Base-by-base conservation (phyloP, 2,888 invertebrate species). In the Oegoconia quadripuncta region DNA sequence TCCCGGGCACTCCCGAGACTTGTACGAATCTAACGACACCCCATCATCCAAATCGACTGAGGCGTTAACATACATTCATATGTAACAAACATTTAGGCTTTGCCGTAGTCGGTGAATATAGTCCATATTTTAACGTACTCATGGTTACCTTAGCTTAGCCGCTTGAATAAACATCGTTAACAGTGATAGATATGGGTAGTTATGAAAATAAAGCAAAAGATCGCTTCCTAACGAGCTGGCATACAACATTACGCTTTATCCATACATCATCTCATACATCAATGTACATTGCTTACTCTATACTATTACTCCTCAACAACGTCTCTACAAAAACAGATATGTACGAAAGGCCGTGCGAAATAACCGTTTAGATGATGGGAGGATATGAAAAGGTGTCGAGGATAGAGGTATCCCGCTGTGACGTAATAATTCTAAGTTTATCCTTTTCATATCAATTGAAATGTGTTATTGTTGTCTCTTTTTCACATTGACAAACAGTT, bases 161-260 rank as follows among this genome's bases (percentile, higher is more conserved):
- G 81, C 78, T 86, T 86, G 83, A 84, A 84, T 84, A 86, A 84
- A 86, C 86, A 84, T 86, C 84, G 84, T 84, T 84, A 86, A 84
- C 86, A 81, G 81, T 86, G 86, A 86, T 84, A 84, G 86, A 86
- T 86, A 80, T 72, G 75, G 75, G 76, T 84, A 78, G 81, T 83
- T 84, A 83, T 75, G 82, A 82, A 84, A 84, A 86, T 84, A 84
- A 84, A 86, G 78, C 74, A 84, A 81, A 78, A 81, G 68, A 71
- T 64, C 56, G 53, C 53, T 50, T 60, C 70, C 70, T 84, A 84
- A 86, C 86, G 84, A 86, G 82, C 59, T 68, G 47, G 47, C 48
- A 53, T 61, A 70, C 70, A 64, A 64, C 34, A 8, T 14, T 38
- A 38, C 36, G 23, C 23, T 29, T 3, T 22, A 43, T 44, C 44